phyloP scores from a whole-genome alignment of 2,113 vertebrate genomes.

The Progne subis region DNA sequence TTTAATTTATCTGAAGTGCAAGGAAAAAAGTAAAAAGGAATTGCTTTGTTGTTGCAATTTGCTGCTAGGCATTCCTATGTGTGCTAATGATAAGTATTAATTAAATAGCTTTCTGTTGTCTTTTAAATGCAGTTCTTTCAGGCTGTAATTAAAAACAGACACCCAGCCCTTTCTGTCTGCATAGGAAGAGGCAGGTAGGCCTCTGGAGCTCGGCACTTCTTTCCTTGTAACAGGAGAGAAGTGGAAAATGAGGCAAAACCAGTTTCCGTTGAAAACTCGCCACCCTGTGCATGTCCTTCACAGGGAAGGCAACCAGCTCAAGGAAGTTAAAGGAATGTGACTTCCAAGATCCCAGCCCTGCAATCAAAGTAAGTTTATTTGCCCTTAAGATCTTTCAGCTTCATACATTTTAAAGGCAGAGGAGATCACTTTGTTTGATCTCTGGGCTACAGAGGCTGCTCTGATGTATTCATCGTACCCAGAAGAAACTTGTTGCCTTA shows the following conservation, averaged over 20 bases:
- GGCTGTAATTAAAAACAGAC: slow-evolving; percentile 74
- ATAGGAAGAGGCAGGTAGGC: slow-evolving; percentile 42
- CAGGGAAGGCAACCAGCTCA: background rate
- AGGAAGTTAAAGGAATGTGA: slow-evolving; percentile 48
- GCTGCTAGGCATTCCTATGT: slow-evolving; percentile 69
- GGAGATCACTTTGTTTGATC: slow-evolving; percentile 29
- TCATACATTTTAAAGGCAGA: slow-evolving; percentile 30
- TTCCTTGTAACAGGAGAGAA: slow-evolving; percentile 49
- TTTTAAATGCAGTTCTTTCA: slow-evolving; percentile 71
- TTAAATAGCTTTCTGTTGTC: slow-evolving; percentile 70
- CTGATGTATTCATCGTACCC: background rate
- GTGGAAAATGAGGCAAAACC: slow-evolving; percentile 67
- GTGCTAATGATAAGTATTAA: slow-evolving; percentile 74
- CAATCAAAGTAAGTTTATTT: slow-evolving; percentile 43
- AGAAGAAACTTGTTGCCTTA: background rate
- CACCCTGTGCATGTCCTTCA: slow-evolving; percentile 6
- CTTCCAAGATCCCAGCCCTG: slow-evolving; percentile 41
- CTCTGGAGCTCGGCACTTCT: slow-evolving; percentile 16
- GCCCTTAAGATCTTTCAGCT: slow-evolving; percentile 42
- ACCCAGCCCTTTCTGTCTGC: slow-evolving; percentile 68
- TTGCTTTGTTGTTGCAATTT: slow-evolving; percentile 71
- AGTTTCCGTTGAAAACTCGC: slow-evolving; percentile 49
- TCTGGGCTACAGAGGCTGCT: background rate
- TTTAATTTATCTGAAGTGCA: slow-evolving; percentile 3
- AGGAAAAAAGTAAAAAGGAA: background rate